phyloP scores from a whole-genome alignment of 2,113 vertebrate genomes.

The Heterocephalus glaber region DNA sequence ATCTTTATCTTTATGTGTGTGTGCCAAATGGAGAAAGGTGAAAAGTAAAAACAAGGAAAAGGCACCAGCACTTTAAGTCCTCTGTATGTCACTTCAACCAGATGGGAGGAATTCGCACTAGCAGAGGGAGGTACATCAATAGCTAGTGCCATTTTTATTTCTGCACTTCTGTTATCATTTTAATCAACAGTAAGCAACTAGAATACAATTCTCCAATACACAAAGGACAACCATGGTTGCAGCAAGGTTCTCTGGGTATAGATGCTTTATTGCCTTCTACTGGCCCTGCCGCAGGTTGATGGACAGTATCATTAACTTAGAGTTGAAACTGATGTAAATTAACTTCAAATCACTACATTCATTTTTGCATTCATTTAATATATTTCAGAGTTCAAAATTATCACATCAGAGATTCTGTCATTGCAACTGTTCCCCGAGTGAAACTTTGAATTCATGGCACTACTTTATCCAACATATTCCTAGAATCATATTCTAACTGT shows the following conservation, averaged over 20 bases:
- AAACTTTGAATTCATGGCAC: too few relatives aligned
- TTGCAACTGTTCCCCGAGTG: background rate
- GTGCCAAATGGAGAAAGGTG: background rate
- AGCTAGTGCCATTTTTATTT: background rate
- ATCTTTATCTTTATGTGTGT: background rate
- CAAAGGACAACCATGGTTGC: rapidly evolving
- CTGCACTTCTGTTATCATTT: background rate
- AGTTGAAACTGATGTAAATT: background rate
- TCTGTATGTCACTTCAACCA: background rate
- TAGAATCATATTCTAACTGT: background rate
- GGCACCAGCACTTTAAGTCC: background rate
- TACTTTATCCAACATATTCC: background rate
- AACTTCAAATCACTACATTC: background rate
- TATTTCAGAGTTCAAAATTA: background rate
- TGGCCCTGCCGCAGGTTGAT: background rate
- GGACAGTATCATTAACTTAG: background rate
- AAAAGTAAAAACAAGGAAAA: background rate
- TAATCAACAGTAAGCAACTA: background rate
- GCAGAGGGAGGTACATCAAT: rapidly evolving
- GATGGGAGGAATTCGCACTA: background rate
- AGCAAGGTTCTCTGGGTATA: too few relatives aligned
- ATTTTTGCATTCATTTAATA: background rate
- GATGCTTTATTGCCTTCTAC: rapidly evolving
- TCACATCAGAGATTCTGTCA: background rate
- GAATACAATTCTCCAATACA: background rate